phyloP scores from a whole-genome alignment of 2,113 vertebrate species.

The Crocuta crocuta region DNA sequence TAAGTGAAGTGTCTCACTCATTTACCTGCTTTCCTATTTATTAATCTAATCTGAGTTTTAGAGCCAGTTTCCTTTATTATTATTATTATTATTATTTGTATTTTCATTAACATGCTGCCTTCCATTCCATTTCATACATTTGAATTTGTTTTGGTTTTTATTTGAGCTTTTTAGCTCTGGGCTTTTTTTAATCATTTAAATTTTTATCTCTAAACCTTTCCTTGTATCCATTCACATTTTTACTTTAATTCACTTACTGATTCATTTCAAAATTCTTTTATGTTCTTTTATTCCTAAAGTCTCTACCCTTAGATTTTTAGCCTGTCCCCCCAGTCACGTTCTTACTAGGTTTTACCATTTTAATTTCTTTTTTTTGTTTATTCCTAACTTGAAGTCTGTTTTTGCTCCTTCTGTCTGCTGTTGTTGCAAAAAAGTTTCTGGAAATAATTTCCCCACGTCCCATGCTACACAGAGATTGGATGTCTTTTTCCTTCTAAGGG shows the following conservation, averaged over 20 bases:
- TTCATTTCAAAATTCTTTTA: background rate
- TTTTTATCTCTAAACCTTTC: background rate
- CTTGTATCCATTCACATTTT: background rate
- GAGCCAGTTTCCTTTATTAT: background rate
- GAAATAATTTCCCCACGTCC: background rate
- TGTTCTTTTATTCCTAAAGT: conserved; percentile 5
- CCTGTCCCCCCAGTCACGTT: background rate
- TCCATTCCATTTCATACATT: background rate
- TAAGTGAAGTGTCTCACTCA: background rate
- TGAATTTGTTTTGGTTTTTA: background rate
- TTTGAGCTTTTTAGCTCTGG: background rate
- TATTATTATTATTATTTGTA: background rate
- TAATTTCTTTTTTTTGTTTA: background rate
- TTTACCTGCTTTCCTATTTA: background rate
- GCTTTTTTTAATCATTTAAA: background rate
- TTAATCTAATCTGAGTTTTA: background rate
- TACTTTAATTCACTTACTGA: background rate
- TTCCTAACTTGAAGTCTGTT: background rate
- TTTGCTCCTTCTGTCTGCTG: background rate
- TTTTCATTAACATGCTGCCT: background rate
- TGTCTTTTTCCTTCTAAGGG: background rate
- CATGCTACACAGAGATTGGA: background rate
- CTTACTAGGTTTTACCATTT: background rate
- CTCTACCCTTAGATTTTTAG: background rate
- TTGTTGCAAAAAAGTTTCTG: background rate